A percentile compares a stretch with the other conserved stretches of the same genome.
These are phyloP conservation scores for Aplocera efformata DNA, from an alignment of 2,888 invertebrate species.

Conservation along the genomic window DNA sequence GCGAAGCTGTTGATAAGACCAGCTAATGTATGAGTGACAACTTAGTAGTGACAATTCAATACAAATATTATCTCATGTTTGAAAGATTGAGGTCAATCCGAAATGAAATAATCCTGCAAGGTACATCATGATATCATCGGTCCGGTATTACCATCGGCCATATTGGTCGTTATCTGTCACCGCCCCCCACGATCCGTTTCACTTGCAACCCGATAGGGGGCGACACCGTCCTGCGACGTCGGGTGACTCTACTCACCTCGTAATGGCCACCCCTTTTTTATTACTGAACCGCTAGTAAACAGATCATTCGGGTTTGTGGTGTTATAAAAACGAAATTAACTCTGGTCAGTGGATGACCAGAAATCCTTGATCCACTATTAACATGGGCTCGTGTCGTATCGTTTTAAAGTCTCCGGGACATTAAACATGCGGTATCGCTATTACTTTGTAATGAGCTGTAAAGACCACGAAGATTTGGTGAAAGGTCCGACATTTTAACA, in stretches of 20 bases:
- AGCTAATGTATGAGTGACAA: slow-evolving; percentile 1
- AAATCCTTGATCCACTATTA: slow-evolving; percentile 65
- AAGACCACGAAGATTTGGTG: slow-evolving; percentile 5
- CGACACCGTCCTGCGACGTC: too few species aligned
- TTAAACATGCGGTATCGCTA: slow-evolving; percentile 37
- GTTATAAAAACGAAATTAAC: slow-evolving; percentile 80
- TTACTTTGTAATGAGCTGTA: slow-evolving; percentile 39
- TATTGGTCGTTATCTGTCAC: slow-evolving; percentile 75
- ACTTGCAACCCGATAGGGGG: slow-evolving; percentile 80
- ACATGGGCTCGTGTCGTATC: slow-evolving; percentile 62
- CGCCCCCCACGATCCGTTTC: slow-evolving; percentile 75
- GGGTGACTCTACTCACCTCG: slow-evolving; percentile 63
- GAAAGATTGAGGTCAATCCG: slow-evolving; percentile 8
- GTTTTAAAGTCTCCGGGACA: slow-evolving; percentile 49
- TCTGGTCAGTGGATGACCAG: slow-evolving; percentile 71
- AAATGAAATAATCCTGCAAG: slow-evolving; percentile 30
- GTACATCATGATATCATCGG: slow-evolving; percentile 46
- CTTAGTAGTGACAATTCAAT: slow-evolving; percentile 6
- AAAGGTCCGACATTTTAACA: background rate
- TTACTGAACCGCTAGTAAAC: slow-evolving; percentile 80
- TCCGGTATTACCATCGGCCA: slow-evolving; percentile 65
- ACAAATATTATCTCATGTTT: slow-evolving; percentile 9
- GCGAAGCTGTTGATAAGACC: too few species aligned
- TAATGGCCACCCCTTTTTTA: slow-evolving; percentile 78
- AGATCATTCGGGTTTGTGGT: slow-evolving; percentile 81